Evolutionary conservation across 2,888 invertebrate genomes (phyloP).

Genomic region (Leptinotarsa juncta): DNA sequence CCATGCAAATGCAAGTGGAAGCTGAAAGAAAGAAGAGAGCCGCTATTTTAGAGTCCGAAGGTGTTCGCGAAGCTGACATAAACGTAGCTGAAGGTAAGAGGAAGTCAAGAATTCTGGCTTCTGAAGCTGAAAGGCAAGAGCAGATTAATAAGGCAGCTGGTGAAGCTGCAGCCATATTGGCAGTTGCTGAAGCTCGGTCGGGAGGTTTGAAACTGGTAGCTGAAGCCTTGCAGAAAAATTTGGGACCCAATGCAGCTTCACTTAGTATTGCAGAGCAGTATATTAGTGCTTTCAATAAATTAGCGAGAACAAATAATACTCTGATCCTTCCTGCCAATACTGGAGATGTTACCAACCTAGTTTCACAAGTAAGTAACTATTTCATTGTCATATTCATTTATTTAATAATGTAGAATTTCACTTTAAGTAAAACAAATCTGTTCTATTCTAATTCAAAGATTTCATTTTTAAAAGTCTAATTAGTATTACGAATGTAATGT

Average conservation of each 20-base stretch:
- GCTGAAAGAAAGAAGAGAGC: slow-evolving; percentile 97
- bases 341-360: slow-evolving; percentile 82
- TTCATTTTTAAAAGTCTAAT: too few relatives aligned
- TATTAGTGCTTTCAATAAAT: slow-evolving; percentile 90
- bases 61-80: slow-evolving; percentile 89
- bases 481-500: too few relatives aligned
- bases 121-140: slow-evolving; percentile 94
- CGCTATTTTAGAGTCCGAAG: slow-evolving; percentile 97
- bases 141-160: slow-evolving; percentile 94
- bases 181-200: slow-evolving; percentile 92
- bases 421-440: too few relatives aligned
- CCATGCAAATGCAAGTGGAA: slow-evolving; percentile 99
- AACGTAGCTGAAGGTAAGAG: slow-evolving; percentile 98
- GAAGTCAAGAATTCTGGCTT: slow-evolving; percentile 89
- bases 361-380: slow-evolving; percentile 76
- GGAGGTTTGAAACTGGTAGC: slow-evolving; percentile 84
- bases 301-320: slow-evolving; percentile 95
- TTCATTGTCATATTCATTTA: neutral
- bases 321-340: slow-evolving; percentile 93
- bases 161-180: slow-evolving; percentile 90
- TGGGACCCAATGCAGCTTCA: slow-evolving; percentile 91
- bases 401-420: too few relatives aligned
- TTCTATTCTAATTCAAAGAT: too few relatives aligned
- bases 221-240: slow-evolving; percentile 68
- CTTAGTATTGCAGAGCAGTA: slow-evolving; percentile 96